A percentile compares a stretch with the other conserved stretches of the same genome.
phyloP scores from a whole-genome alignment of 2,113 vertebrate genomes.

The Gulo gulo region DNA sequence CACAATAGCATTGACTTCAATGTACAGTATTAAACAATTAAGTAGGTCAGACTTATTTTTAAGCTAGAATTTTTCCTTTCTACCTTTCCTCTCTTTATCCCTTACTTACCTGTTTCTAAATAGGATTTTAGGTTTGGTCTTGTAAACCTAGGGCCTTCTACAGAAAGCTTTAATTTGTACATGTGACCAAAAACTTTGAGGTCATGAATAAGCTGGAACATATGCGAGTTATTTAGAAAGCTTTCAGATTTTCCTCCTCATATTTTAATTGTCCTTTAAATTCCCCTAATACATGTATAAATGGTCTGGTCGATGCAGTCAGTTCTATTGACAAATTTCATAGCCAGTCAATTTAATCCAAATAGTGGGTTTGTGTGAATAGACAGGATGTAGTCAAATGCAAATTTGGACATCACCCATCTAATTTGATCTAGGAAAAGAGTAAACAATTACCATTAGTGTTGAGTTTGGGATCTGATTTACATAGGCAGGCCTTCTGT shows the following conservation, averaged over 20 bases:
- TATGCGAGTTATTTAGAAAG: not conserved
- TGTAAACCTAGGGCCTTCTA: not conserved
- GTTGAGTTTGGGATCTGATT: not conserved
- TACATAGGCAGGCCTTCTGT: not conserved
- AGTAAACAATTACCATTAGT: not conserved
- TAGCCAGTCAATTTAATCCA: not conserved
- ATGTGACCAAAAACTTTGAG: not conserved
- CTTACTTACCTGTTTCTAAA: not conserved
- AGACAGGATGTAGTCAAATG: not conserved
- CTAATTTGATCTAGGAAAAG: not conserved
- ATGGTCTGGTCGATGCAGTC: not conserved
- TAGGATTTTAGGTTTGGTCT: not conserved
- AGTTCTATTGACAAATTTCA: not conserved
- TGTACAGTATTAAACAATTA: not conserved
- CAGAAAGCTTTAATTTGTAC: not conserved
- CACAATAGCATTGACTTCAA: not conserved
- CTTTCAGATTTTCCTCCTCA: not conserved
- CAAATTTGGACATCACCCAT: not conserved
- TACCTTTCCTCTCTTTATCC: not conserved
- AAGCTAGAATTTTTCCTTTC: not conserved
- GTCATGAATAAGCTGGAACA: not conserved
- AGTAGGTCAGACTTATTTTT: not conserved
- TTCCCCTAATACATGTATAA: not conserved
- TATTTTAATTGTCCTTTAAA: constrained; percentile 7
- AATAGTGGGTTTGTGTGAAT: constrained; percentile 11